Evolutionary conservation across 2,113 vertebrate species (phyloP).

Genomic region (Proteles cristata): DNA sequence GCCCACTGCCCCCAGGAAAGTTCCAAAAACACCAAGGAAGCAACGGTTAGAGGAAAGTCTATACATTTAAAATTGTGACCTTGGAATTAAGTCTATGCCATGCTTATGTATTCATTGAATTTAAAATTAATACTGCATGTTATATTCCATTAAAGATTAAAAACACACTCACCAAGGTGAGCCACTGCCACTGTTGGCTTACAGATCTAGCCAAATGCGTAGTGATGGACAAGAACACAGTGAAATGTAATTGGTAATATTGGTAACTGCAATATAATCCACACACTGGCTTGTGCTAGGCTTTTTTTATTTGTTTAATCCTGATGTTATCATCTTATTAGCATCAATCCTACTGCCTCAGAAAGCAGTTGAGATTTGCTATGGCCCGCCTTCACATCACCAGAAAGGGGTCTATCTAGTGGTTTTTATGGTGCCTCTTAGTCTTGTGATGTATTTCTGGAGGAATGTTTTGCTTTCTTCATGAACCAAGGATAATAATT

Average conservation of each 20-base stretch:
- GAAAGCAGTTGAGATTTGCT: neutral
- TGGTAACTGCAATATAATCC: neutral
- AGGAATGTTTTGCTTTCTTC: neutral
- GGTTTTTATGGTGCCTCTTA: neutral
- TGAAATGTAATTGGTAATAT: neutral
- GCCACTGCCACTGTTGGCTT: neutral
- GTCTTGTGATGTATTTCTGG: neutral
- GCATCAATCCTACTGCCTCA: neutral
- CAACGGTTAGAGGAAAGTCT: neutral
- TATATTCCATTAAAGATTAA: slow-evolving; percentile 8
- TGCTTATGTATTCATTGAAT: neutral
- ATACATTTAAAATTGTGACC: slow-evolving; percentile 10
- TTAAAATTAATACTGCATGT: slow-evolving; percentile 51
- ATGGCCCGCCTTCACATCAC: fast-evolving
- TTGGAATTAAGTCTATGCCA: slow-evolving; percentile 41
- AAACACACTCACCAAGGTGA: slow-evolving; percentile 34
- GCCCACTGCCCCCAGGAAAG: slow-evolving; percentile 49
- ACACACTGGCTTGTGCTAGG: neutral
- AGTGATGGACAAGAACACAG: neutral
- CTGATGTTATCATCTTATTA: neutral
- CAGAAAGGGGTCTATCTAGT: neutral
- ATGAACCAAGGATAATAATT: neutral
- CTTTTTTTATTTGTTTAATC: neutral
- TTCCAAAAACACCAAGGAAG: slow-evolving; percentile 58
- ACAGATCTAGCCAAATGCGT: neutral